Percentiles rank a stretch among this genome's conserved stretches.
These are phyloP conservation scores for Falco biarmicus DNA, from an alignment of 2,797 vertebrate genomes.

Conservation along the genomic window DNA sequence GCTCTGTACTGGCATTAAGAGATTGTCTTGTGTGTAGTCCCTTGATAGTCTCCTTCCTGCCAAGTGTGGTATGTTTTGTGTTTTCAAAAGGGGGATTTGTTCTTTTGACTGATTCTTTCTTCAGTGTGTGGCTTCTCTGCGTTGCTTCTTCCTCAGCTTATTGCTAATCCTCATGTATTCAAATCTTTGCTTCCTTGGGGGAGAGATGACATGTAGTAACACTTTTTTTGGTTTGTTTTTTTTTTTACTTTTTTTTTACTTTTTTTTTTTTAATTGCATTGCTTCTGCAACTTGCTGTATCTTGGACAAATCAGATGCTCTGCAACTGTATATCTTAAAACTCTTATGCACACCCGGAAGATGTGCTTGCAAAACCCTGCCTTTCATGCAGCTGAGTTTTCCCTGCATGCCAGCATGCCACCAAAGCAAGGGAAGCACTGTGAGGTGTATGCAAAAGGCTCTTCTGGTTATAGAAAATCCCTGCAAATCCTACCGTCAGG, in stretches of 20 bases:
- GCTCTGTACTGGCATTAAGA: neutral
- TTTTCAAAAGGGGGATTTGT: conserved; percentile 20
- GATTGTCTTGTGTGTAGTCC: neutral
- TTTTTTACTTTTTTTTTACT: too few species aligned
- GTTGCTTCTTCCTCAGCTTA: neutral
- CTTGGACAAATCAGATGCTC: neutral
- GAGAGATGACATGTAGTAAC: neutral
- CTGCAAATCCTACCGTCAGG: neutral
- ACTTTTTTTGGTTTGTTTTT: too few species aligned
- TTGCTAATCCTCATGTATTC: neutral
- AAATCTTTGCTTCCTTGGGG: neutral
- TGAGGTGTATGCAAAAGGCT: neutral
- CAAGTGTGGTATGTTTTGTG: neutral
- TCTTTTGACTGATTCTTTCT: conserved; percentile 13
- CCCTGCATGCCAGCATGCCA: too few species aligned
- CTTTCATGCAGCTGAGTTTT: neutral
- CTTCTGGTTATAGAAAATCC: neutral
- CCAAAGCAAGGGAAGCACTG: neutral
- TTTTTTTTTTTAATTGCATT: neutral
- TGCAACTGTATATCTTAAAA: neutral
- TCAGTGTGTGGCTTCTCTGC: neutral
- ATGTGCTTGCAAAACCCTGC: neutral
- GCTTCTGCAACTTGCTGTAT: neutral
- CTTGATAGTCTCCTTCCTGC: neutral
- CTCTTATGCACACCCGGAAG: neutral